These are phyloP conservation scores for Eupithecia abbreviata DNA, from an alignment of 2,888 invertebrate species.

Conservation along the genomic window DNA sequence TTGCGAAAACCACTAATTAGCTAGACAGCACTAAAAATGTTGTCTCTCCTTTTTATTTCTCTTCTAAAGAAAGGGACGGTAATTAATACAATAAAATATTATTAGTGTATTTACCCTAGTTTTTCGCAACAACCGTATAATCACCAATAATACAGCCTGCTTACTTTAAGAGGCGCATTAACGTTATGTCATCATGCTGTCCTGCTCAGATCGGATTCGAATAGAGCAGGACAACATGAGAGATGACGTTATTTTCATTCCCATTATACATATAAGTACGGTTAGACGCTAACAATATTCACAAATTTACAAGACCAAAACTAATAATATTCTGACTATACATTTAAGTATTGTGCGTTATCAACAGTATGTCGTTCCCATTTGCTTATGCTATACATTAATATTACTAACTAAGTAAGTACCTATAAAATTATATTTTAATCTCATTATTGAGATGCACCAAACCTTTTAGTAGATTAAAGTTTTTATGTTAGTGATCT, in stretches of 20 bases:
- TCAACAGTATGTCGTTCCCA: background rate
- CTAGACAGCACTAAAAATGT: background rate
- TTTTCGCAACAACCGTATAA: background rate
- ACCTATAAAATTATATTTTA: background rate
- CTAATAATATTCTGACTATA: background rate
- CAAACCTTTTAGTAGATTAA: background rate
- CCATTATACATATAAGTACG: background rate
- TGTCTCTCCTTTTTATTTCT: background rate
- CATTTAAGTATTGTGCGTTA: background rate
- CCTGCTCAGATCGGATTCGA: background rate
- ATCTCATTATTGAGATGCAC: constrained; percentile 15
- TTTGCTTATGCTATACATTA: background rate
- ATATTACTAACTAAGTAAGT: background rate
- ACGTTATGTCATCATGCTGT: background rate
- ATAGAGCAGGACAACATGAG: background rate
- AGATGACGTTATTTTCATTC: background rate
- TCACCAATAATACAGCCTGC: background rate
- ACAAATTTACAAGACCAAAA: background rate
- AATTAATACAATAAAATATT: too few relatives aligned
- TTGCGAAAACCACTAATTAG: background rate
- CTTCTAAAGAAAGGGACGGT: background rate
- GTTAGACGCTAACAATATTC: background rate
- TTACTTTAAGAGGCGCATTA: background rate
- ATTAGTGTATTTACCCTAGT: background rate
- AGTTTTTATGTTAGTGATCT: background rate